Evolutionary conservation across 2,888 invertebrate species (phyloP), one percentile per base, ranked within the genome.

Genomic region (Geophilus truncorum): DNA sequence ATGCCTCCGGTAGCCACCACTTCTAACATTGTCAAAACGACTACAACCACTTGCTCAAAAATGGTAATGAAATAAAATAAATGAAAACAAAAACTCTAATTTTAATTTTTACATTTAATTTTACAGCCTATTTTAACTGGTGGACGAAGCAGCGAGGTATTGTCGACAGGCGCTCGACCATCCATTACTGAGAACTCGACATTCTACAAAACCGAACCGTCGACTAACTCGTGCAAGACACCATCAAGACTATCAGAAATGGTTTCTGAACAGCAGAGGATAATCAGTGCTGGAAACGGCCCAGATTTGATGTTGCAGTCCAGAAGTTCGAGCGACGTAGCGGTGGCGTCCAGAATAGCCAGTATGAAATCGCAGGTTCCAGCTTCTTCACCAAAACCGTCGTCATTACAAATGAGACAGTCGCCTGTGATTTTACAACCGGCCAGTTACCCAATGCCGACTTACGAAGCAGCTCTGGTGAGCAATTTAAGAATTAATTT

Each of bases 401-500:
- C 80, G 25, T 77, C 40, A 23, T 34, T 36, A 28, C 25, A 79
- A 21, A 75, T 81, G 21, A 80, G 81, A 21, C 81, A 80, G 34
- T 81, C 79, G 30, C 82, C 82, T 9, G 81, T 82, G 18, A 70
- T 82, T 57, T 45, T 81, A 36, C 81, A 80, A 62, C 81, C 78
- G 51, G 57, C 82, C 3, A 75, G 80, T 10, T 82, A 82, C 75
- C 81, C 82, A 10, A 81, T 81, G 36, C 81, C 83, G n/a, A 45
- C 81, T 10, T 81, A 77, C 57, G 81, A 81, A 21, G 80, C 81
- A 15, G 77, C 82, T 70, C 28, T 81, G 77, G 81, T 79, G 21
- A 21, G 57, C 79, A 36, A 18, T 51, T 77, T 45, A 7, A n/a
- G 9, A 5, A 77, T n/a, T 36, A 23, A 5, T 10, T 32, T 21